These are phyloP conservation scores for Sitobion miscanthi DNA, from an alignment of 1,140 invertebrate species.

Conservation along the genomic window DNA sequence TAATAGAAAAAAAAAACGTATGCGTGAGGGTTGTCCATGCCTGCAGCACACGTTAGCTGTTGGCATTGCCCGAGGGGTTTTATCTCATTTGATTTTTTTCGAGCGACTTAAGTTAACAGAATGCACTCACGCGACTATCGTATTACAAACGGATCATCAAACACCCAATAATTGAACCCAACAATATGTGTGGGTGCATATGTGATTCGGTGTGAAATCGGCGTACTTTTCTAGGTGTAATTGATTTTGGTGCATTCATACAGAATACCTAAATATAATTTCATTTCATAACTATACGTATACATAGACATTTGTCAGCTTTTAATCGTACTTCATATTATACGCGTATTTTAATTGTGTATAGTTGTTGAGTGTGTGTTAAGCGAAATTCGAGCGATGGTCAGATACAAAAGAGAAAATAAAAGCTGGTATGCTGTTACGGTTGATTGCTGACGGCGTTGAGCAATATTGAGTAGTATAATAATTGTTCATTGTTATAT, in stretches of 20 bases:
- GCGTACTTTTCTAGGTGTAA: too few relatives aligned
- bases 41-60: neutral
- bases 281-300: neutral
- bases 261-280: too few relatives aligned
- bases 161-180: too few relatives aligned
- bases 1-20: neutral
- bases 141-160: too few relatives aligned
- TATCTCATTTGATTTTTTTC: neutral
- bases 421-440: neutral
- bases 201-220: too few relatives aligned
- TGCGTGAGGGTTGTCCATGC: neutral
- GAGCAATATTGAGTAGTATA: neutral
- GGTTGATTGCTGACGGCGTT: neutral
- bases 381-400: neutral
- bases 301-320: neutral
- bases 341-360: neutral
- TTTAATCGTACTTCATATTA: neutral
- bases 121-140: neutral
- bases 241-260: too few relatives aligned
- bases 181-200: too few relatives aligned
- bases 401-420: neutral
- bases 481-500: neutral
- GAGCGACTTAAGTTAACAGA: neutral
- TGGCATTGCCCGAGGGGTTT: neutral
- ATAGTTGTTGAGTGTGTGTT: neutral